Conservation (phyloP, 1,140 invertebrate species). For the Danaus melanippus region DNA sequence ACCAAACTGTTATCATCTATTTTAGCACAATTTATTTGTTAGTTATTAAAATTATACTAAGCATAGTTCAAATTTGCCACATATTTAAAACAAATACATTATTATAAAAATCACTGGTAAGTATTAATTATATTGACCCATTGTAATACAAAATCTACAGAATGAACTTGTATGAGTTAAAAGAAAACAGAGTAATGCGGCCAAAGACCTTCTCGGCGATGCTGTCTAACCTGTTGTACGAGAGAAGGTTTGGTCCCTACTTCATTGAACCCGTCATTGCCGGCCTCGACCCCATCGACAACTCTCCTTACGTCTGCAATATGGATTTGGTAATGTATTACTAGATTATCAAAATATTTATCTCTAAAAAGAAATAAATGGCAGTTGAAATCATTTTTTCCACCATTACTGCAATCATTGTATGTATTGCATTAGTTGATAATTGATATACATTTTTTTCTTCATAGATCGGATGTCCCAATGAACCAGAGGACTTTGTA, state of each 20-base stretch:
- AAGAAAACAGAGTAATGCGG: constrained; percentile 92
- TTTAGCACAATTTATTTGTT: no score
- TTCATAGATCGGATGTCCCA: constrained; percentile 83
- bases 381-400: no score
- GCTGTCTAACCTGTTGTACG: constrained; percentile 96
- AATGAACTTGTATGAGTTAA: constrained; percentile 93
- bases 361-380: no score
- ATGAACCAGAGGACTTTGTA: constrained; percentile 94
- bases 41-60: no score
- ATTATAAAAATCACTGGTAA: no score
- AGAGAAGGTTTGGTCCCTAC: constrained; percentile 97
- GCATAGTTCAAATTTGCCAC: no score
- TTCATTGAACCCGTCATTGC: constrained; percentile 98
- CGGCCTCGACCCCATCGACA: constrained; percentile 90
- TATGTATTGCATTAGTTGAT: no score
- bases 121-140: background rate
- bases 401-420: no score
- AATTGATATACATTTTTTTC: background rate
- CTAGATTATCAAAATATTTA: background rate
- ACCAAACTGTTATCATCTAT: background rate
- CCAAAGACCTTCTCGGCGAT: constrained; percentile 94
- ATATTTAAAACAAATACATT: no score
- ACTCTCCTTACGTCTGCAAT: constrained; percentile 91
- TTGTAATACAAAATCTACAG: constrained; percentile 51
- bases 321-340: constrained; percentile 87